phyloP scores from a whole-genome alignment of 2,888 invertebrate species.

The Netelia fuscicornis region DNA sequence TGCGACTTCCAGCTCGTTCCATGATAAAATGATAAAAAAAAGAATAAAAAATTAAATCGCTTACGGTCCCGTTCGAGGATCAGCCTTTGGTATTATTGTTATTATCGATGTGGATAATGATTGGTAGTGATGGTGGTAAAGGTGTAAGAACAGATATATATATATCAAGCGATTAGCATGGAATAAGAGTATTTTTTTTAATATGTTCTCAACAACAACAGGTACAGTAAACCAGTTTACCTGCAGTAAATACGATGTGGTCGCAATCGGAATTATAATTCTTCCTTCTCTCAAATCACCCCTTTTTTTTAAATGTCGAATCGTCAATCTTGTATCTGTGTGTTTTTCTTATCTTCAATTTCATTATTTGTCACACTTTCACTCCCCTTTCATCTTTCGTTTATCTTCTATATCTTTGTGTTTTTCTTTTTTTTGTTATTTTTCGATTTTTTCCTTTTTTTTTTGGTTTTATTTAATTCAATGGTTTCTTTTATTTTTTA shows the following conservation, averaged over 20 bases:
- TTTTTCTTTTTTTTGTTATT: slow-evolving; percentile 14
- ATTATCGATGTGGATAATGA: slow-evolving; percentile 29
- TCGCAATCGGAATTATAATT: slow-evolving; percentile 63
- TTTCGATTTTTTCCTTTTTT: slow-evolving; percentile 38
- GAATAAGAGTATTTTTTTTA: slow-evolving; percentile 83
- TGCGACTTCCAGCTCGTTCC: slow-evolving; percentile 22
- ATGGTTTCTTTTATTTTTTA: slow-evolving; percentile 24
- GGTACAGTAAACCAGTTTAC: slow-evolving; percentile 84
- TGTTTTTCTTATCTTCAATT: slow-evolving; percentile 23
- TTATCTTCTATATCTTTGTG: slow-evolving; percentile 63
- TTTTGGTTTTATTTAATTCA: slow-evolving; percentile 22
- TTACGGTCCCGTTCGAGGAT: slow-evolving; percentile 19
- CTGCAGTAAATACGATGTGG: slow-evolving; percentile 82
- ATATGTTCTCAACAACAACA: slow-evolving; percentile 83
- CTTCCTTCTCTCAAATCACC: slow-evolving; percentile 56
- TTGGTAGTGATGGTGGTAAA: slow-evolving; percentile 42
- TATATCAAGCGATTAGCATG: slow-evolving; percentile 79
- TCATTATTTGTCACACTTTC: slow-evolving; percentile 37
- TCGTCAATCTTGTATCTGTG: slow-evolving; percentile 37
- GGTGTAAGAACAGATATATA: slow-evolving; percentile 73
- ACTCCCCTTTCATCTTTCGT: slow-evolving; percentile 28
- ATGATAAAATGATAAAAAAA: slow-evolving; percentile 20
- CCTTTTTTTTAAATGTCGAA: slow-evolving; percentile 18
- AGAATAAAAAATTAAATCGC: slow-evolving; percentile 3
- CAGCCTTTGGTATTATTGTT: slow-evolving; percentile 12